Evolutionary conservation across 2,113 vertebrate genomes (phyloP), one percentile per base, ranked within the genome.

Genomic region (Zosterops hypoxanthus): DNA sequence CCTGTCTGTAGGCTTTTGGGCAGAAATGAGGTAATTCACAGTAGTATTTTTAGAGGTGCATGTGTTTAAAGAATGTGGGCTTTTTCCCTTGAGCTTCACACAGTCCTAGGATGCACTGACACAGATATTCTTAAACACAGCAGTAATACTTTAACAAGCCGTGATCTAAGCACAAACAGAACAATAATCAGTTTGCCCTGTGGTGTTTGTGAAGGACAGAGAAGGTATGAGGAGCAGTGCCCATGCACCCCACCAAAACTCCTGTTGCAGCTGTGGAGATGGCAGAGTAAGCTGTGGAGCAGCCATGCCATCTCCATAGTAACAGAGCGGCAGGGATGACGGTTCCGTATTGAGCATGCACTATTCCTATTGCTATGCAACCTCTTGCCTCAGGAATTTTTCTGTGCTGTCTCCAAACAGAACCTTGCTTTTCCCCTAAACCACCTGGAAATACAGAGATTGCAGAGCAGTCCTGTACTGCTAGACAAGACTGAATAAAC

Each of bases 291-390:
- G 78, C 96, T 63, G 69, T 56, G 95, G 72, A 31, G 80, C 82
- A 93, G 80, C 36, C 76, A 13, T 92, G 90, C 70, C 39, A 88
- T 97, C 90, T 93, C 96, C 96, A 97, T 97, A 76, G 97, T 28
- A 97, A 97, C 97, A 66, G 88, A 75, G 64, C 46, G 19, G 59
- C 80, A 64, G 78, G 72, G 46, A 86, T 86, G 85, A 44, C 3
- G n/a, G n/a, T 57, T 82, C 82, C 11, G 53, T 33, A 80, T 20
- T 33, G 88, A 94, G 56, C 81, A 64, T 16, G 50, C 64, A 50
- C 66, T 65, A 4, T 42, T 88, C 41, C 82, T 42, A 84, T 75
- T 93, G 82, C 95, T 96, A 88, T 94, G 91, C 91, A 93, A 71
- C 64, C 60, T 77, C 83, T 90, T 69, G 94, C 88, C 88, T 86